Conservation (phyloP, 2,797 vertebrate genomes). For the Sebastes iracundus region DNA sequence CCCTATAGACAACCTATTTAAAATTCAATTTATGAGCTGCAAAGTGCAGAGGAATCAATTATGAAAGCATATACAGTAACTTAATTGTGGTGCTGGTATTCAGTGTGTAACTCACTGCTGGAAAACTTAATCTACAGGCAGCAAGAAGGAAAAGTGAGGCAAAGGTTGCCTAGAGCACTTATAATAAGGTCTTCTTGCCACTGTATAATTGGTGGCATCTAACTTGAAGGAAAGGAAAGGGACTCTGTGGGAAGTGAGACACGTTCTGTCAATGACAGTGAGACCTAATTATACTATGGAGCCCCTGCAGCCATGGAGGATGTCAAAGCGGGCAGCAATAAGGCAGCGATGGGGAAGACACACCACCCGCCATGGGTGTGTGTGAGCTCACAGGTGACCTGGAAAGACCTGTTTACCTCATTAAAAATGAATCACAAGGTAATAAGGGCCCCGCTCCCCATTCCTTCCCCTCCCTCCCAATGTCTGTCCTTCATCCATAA, state of each 20-base stretch:
- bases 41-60: conserved; percentile 35
- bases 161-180: conserved; percentile 71
- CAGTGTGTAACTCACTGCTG: conserved; percentile 7
- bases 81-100: conserved; percentile 18
- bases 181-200: conserved; percentile 65
- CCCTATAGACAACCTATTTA: background rate
- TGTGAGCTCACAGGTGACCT: conserved; percentile 75
- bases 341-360: conserved; percentile 66
- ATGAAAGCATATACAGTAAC: conserved; percentile 10
- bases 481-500: conserved; percentile 82
- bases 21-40: conserved; percentile 27
- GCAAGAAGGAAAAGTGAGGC: conserved; percentile 39
- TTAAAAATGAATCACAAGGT: conserved; percentile 86
- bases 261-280: conserved; percentile 79
- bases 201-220: conserved; percentile 78
- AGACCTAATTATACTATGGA: conserved; percentile 81
- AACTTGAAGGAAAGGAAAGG: conserved; percentile 69
- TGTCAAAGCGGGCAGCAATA: conserved; percentile 73
- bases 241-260: conserved; percentile 74
- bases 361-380: conserved; percentile 51
- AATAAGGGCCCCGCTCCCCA: conserved; percentile 72
- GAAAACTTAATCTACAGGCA: conserved; percentile 39
- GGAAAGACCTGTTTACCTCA: conserved; percentile 84
- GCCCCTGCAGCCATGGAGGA: conserved; percentile 72
- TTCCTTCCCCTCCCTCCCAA: conserved; percentile 31